A percentile compares a stretch with the other conserved stretches of the same genome.
phyloP scores from a whole-genome alignment of 2,888 invertebrate genomes.

The Pharmacophagus antenor region DNA sequence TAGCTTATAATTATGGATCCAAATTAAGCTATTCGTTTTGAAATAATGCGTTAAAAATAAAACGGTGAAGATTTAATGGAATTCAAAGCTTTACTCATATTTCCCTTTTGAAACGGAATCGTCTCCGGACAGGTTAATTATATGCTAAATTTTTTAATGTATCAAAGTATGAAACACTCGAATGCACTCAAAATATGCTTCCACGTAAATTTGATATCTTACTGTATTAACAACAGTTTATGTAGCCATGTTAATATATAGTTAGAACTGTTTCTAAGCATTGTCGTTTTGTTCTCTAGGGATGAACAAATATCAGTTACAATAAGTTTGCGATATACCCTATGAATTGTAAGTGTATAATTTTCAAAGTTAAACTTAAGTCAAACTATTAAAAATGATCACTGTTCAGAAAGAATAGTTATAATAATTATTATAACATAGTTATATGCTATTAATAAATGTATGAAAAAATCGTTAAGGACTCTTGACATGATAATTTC shows the following conservation, averaged over 20 bases:
- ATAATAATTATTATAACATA: too few species aligned
- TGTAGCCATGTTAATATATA: slow-evolving; percentile 14
- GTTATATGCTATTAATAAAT: too few species aligned
- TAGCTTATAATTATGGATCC: too few species aligned
- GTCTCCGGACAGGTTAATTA: too few species aligned
- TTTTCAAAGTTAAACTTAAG: neutral
- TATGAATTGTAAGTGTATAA: neutral
- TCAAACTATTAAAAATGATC: too few species aligned
- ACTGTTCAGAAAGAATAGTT: too few species aligned
- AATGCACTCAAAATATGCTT: slow-evolving; percentile 34
- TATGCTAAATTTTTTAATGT: slow-evolving; percentile 13
- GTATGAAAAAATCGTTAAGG: too few species aligned
- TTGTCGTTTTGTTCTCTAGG: neutral
- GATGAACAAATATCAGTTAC: neutral
- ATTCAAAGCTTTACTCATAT: too few species aligned
- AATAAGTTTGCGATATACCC: neutral
- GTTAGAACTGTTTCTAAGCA: slow-evolving; percentile 9
- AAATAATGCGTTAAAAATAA: too few species aligned
- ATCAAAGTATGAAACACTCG: slow-evolving; percentile 30
- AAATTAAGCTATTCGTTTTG: too few species aligned
- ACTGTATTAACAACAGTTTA: slow-evolving; percentile 24
- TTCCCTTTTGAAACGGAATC: neutral
- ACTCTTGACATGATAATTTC: too few species aligned
- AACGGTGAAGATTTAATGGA: too few species aligned
- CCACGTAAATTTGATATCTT: slow-evolving; percentile 32